Base-by-base conservation (phyloP, 2,888 invertebrate genomes). In the Tenthredo livida region DNA sequence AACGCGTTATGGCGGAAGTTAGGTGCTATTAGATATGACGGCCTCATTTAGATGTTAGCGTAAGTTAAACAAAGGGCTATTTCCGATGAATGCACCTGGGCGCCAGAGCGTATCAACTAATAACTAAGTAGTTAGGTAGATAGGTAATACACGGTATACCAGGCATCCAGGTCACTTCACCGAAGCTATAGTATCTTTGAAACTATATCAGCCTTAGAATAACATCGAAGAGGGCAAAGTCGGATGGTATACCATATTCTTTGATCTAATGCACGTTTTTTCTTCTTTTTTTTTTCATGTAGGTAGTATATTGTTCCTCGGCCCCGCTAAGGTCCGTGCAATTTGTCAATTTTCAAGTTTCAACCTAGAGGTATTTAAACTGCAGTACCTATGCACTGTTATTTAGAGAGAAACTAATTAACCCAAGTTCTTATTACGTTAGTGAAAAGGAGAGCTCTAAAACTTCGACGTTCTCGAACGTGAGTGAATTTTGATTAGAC, bases 111-210 rank as follows among this genome's bases (percentile, higher is more conserved):
- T 67, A 67, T 67, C 67, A 33, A 67, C 67, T 67, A 67, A 67
- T 67, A 67, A 67, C 67, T 67, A 67, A 67, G 33, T 67, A 67
- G 67, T 25, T 33, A 67, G 67, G 12, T 67, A 67, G 29, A 61
- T 21, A 12, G 61, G 29, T 67, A 33, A 33, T 67, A 6, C 67
- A 67, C 17, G 33, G 67, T 67, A 33, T 17, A 67, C 67, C 17
- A 17, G 33, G 33, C 33, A 67, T 67, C 67, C 33, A 33, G 67
- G 67, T 67, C 29, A 10, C 12, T 67, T 67, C 12, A 7, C 17
- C 67, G 17, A 67, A 17, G 25, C 17, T 67, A 3, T 67, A 3
- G 67, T 67, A 67, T 33, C 33, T 67, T 33, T 67, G 67, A 10
- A 33, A 67, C 1, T 33, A 67, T 33, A 67, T 25, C 5, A 12